These are phyloP conservation scores for Crotophaga sulcirostris DNA, from an alignment of 2,113 vertebrate genomes.

Conservation along the genomic window DNA sequence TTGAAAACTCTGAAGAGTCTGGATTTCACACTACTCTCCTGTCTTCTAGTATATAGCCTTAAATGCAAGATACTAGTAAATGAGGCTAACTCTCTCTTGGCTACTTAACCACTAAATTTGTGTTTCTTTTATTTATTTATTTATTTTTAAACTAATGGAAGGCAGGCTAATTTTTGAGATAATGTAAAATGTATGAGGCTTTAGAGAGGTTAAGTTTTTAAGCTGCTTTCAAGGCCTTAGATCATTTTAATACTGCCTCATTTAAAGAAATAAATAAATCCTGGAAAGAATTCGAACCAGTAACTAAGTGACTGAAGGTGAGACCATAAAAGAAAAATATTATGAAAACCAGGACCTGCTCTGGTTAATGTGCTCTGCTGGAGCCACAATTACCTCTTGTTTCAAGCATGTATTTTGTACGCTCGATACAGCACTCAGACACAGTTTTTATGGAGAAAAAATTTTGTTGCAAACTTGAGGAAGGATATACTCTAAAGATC, in stretches of 20 bases:
- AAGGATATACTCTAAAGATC: background rate
- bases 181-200: background rate
- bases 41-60: background rate
- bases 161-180: background rate
- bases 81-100: background rate
- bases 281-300: background rate
- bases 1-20: background rate
- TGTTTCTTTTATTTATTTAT: background rate
- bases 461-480: background rate
- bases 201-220: constrained; percentile 5
- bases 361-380: background rate
- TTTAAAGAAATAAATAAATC: background rate
- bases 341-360: background rate
- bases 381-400: background rate
- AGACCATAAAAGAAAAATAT: background rate
- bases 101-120: background rate
- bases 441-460: background rate
- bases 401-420: background rate
- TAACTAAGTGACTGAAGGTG: background rate
- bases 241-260: background rate
- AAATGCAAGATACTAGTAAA: background rate
- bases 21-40: background rate
- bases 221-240: background rate
- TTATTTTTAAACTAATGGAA: background rate
- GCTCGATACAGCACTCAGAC: background rate